Conservation (phyloP, 23 tunicate species). For the Styela clava region DNA sequence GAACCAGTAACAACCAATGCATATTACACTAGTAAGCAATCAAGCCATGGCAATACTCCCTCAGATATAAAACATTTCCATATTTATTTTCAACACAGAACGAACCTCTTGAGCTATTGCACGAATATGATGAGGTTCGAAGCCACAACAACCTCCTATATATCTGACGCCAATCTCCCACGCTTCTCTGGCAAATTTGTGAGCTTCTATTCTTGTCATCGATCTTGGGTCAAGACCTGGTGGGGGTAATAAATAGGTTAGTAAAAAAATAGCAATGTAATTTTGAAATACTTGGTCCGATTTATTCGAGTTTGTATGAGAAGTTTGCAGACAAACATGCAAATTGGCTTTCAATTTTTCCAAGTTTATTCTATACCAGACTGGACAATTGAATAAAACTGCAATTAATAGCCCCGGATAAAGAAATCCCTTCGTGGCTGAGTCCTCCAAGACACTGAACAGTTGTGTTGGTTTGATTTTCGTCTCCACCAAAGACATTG, state of each 20-base stretch:
- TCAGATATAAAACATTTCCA: no score
- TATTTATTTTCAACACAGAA: no score
- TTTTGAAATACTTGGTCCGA: not conserved
- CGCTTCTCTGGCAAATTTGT: constrained; percentile 75
- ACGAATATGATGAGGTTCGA: constrained; percentile 92
- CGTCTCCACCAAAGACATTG: no score
- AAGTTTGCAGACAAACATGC: not conserved
- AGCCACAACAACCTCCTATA: constrained; percentile 96
- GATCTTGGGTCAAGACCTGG: constrained; percentile 66
- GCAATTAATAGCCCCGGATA: no score
- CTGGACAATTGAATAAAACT: no score
- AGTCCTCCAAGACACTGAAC: no score
- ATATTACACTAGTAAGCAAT: no score
- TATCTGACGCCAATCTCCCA: constrained; percentile 80
- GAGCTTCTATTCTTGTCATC: constrained; percentile 66
- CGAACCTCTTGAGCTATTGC: constrained; percentile 90
- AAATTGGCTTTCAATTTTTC: not conserved
- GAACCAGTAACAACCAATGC: no score
- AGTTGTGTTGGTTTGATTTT: no score
- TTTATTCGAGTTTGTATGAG: not conserved
- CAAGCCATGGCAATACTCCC: no score
- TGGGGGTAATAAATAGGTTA: not conserved
- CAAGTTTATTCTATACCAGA: no score
- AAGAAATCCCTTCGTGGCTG: no score
- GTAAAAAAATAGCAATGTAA: not conserved